A percentile compares a stretch with the other conserved stretches of the same genome.
Conservation (phyloP, 2,888 invertebrate species). For the Heliothis peltigera region DNA sequence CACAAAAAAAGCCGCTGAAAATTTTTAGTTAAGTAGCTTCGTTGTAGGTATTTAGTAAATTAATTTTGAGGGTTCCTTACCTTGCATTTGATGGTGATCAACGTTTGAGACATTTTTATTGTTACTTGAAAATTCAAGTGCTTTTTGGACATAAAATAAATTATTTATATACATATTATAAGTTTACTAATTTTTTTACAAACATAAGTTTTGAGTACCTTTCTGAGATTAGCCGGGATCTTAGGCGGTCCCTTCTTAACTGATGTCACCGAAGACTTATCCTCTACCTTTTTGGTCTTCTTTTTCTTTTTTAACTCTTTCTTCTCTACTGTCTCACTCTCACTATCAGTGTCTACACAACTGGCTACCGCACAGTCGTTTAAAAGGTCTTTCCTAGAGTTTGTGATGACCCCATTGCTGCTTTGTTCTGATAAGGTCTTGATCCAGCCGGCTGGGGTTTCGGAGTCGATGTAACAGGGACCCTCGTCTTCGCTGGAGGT, state of each 20-base stretch:
- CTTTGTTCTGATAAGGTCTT: slow-evolving; percentile 83
- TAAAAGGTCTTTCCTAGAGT: slow-evolving; percentile 86
- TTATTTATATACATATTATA: too few species aligned
- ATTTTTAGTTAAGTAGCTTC: too few species aligned
- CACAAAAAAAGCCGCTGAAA: too few species aligned
- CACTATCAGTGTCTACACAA: slow-evolving; percentile 76
- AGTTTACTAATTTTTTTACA: too few species aligned
- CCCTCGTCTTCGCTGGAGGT: slow-evolving; percentile 88
- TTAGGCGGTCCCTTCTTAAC: slow-evolving; percentile 66
- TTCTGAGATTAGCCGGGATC: slow-evolving; percentile 79
- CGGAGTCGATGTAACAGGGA: slow-evolving; percentile 84
- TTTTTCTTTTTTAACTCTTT: slow-evolving; percentile 63
- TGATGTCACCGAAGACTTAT: slow-evolving; percentile 68
- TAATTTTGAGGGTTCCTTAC: too few species aligned
- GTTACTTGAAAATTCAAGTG: too few species aligned
- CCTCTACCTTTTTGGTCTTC: slow-evolving; percentile 67
- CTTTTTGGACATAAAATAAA: too few species aligned
- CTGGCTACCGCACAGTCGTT: slow-evolving; percentile 80
- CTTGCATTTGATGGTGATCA: too few species aligned
- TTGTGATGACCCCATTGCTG: slow-evolving; percentile 79
- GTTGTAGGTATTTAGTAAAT: too few species aligned
- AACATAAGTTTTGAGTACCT: slow-evolving; percentile 64
- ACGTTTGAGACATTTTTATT: too few species aligned
- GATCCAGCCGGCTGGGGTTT: slow-evolving; percentile 85
- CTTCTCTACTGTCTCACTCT: slow-evolving; percentile 71